These are phyloP conservation scores for Micromys minutus DNA, from an alignment of 2,113 vertebrate species.

Conservation along the genomic window DNA sequence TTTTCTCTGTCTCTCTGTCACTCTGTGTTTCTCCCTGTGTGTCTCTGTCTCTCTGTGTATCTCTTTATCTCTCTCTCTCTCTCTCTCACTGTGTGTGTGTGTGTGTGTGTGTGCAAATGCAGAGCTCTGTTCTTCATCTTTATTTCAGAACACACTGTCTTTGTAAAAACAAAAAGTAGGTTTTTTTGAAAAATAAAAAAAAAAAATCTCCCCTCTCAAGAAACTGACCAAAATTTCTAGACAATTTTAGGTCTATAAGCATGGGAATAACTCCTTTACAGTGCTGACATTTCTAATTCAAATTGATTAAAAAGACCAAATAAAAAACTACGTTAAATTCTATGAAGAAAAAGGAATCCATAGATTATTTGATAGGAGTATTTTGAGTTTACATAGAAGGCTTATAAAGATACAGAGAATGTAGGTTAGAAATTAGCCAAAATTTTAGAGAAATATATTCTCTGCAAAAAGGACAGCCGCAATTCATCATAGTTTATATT, in stretches of 20 bases:
- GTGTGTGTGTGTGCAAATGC: not conserved
- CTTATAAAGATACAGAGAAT: not conserved
- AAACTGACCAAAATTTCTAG: not conserved
- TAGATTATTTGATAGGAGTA: not conserved
- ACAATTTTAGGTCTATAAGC: not conserved
- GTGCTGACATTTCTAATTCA: not conserved
- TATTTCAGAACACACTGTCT: not conserved
- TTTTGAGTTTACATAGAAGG: not conserved
- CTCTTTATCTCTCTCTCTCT: too few species aligned
- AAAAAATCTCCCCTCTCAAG: not conserved
- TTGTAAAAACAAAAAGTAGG: not conserved
- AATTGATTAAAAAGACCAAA: not conserved
- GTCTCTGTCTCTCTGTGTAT: too few species aligned
- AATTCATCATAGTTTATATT: not conserved
- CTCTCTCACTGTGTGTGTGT: too few species aligned
- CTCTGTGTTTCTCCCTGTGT: too few species aligned
- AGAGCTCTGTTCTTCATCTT: not conserved
- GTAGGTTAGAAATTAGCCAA: not conserved
- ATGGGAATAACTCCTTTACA: not conserved
- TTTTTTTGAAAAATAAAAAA: not conserved
- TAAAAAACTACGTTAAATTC: not conserved
- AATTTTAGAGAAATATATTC: not conserved
- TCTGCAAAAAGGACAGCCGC: not conserved
- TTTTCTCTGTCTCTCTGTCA: too few species aligned
- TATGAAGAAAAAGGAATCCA: not conserved